phyloP scores from a whole-genome alignment of 1,140 invertebrate species.

The Eubasilissa regina region DNA sequence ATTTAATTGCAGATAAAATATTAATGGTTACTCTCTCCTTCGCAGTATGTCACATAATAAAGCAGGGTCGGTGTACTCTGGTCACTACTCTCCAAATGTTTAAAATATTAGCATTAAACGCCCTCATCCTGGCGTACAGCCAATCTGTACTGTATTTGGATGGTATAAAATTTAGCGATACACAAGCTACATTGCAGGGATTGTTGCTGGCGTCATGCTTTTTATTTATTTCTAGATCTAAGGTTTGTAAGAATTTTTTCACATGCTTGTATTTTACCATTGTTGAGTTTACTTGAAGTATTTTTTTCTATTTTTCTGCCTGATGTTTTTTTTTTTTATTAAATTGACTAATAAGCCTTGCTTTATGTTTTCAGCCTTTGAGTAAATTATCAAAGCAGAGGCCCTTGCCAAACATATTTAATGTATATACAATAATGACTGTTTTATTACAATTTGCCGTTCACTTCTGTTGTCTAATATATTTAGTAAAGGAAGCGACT shows the following conservation, averaged over 20 bases:
- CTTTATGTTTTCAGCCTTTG: conserved; percentile 82
- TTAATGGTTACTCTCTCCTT: conserved; percentile 53
- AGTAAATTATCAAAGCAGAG: conserved; percentile 94
- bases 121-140: conserved; percentile 97
- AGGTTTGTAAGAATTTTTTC: conserved; percentile 75
- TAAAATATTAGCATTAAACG: conserved; percentile 99
- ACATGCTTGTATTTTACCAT: background rate
- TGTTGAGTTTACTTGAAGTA: background rate
- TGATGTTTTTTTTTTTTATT: too few relatives aligned
- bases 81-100: conserved; percentile 99
- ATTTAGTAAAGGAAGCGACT: conserved; percentile 87
- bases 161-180: conserved; percentile 98
- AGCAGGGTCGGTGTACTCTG: conserved; percentile 98
- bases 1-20: background rate
- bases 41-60: conserved; percentile 98
- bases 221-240: conserved; percentile 97
- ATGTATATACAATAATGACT: conserved; percentile 96
- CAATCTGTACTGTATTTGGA: conserved; percentile 99
- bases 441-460: conserved; percentile 96
- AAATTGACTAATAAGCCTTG: too few relatives aligned
- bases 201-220: conserved; percentile 96
- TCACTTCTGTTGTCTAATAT: conserved; percentile 94
- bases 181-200: conserved; percentile 96
- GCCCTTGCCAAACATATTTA: conserved; percentile 99
- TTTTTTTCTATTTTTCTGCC: too few relatives aligned